A percentile compares a stretch with the other conserved stretches of the same genome.
Conservation (phyloP, 2,888 invertebrate species). For the Drosophila atripex region DNA sequence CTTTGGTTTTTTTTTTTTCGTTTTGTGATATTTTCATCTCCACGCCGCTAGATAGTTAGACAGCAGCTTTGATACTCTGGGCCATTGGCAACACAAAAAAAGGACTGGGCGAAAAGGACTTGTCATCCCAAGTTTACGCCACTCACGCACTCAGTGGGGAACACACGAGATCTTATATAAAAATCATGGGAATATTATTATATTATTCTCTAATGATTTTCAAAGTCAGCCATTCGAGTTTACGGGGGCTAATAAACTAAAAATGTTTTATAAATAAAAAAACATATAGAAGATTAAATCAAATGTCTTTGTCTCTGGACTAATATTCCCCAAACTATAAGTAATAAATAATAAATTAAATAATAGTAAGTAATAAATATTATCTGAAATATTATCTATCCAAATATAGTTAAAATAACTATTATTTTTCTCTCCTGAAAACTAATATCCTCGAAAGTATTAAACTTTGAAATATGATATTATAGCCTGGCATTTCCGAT, state of each 20-base stretch:
- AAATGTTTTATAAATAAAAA: no score
- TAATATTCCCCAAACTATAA: no score
- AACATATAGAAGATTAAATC: no score
- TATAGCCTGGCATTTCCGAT: no score
- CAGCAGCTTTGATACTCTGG: conserved; percentile 33
- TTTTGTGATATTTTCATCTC: conserved; percentile 6
- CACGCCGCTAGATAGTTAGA: conserved; percentile 28
- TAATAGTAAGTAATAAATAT: no score
- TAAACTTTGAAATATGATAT: no score
- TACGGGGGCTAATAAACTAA: neutral
- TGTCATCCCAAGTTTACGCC: conserved; percentile 37
- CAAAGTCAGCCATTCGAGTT: neutral
- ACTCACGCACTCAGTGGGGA: conserved; percentile 23
- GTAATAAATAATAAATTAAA: no score
- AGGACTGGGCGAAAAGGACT: conserved; percentile 6
- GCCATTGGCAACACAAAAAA: conserved; percentile 15
- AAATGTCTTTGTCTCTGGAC: no score
- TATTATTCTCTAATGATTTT: neutral
- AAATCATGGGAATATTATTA: neutral
- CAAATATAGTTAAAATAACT: no score
- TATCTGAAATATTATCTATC: no score
- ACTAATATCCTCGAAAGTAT: no score
- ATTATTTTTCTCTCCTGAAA: no score
- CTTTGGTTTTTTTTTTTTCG: neutral
- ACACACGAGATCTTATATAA: conserved; percentile 23